phyloP scores from a whole-genome alignment of 2,797 vertebrate genomes.

The Cyprinella venusta region DNA sequence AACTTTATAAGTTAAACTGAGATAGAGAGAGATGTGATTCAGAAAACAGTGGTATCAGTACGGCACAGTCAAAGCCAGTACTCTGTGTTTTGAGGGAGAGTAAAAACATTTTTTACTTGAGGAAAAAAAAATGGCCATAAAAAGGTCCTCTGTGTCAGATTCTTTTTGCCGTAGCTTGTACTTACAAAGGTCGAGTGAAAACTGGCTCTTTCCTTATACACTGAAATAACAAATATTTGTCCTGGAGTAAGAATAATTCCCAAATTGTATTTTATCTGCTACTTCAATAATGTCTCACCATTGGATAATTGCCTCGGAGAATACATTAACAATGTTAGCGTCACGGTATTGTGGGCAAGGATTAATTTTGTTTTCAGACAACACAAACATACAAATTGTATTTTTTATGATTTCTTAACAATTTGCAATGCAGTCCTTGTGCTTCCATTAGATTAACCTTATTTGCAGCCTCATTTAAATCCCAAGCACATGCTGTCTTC shows the following conservation, averaged over 20 bases:
- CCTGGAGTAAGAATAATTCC: slow-evolving; percentile 47
- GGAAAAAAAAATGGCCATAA: slow-evolving; percentile 64
- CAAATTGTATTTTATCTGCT: slow-evolving; percentile 60
- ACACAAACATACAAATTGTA: slow-evolving; percentile 65
- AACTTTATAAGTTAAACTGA: slow-evolving; percentile 59
- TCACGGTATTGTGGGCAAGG: slow-evolving; percentile 58
- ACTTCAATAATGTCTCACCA: slow-evolving; percentile 65
- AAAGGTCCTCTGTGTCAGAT: not conserved
- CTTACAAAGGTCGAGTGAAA: not conserved
- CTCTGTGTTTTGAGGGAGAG: not conserved
- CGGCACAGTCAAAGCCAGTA: slow-evolving; percentile 16
- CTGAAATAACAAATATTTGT: slow-evolving; percentile 51
- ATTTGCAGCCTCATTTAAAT: slow-evolving; percentile 62
- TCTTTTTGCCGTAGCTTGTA: not conserved
- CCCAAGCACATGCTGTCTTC: slow-evolving; percentile 63
- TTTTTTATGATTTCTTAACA: slow-evolving; percentile 64
- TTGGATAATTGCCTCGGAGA: slow-evolving; percentile 60
- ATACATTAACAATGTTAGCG: slow-evolving; percentile 61
- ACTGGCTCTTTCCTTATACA: not conserved
- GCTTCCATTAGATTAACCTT: slow-evolving; percentile 67
- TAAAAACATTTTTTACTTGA: slow-evolving; percentile 65
- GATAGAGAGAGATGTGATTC: slow-evolving; percentile 69
- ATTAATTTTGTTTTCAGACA: slow-evolving; percentile 64
- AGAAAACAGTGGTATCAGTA: slow-evolving; percentile 71
- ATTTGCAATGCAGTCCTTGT: slow-evolving; percentile 63